Conservation (phyloP, 2,797 vertebrate genomes). For the Rallus crepitans region DNA sequence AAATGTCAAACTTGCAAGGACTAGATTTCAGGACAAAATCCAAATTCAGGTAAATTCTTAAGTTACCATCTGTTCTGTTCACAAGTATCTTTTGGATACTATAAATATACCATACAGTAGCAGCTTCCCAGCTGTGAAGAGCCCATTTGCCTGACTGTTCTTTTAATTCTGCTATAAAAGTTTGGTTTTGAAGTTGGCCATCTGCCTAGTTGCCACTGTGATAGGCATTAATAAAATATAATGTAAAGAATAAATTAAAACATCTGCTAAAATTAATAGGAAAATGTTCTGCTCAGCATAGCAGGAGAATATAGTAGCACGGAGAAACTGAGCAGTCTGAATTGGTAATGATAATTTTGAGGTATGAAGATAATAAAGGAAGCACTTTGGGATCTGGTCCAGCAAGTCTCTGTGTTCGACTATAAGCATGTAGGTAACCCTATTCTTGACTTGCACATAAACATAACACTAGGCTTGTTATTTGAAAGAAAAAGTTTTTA, state of each 20-base stretch:
- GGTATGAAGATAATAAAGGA: not conserved
- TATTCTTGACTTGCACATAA: not conserved
- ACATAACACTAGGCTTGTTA: not conserved
- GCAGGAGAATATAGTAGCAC: not conserved
- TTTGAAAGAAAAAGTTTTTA: not conserved
- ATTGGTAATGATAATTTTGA: not conserved
- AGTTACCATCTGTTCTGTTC: conserved; percentile 57
- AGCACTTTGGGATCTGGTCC: not conserved
- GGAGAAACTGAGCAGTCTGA: not conserved
- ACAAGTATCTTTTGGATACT: conserved; percentile 53
- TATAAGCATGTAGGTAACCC: not conserved
- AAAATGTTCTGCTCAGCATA: not conserved
- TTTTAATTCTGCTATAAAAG: conserved; percentile 46
- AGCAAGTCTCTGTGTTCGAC: not conserved
- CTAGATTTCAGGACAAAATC: conserved; percentile 42
- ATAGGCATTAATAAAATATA: conserved; percentile 28
- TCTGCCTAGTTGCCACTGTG: conserved; percentile 9
- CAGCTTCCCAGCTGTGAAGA: conserved; percentile 63
- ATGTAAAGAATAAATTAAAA: conserved; percentile 34
- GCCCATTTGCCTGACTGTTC: conserved; percentile 40
- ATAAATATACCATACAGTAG: conserved; percentile 60
- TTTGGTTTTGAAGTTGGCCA: conserved; percentile 40
- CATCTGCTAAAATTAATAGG: conserved; percentile 13
- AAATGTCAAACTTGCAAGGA: conserved; percentile 41
- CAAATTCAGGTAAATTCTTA: conserved; percentile 62